Evolutionary conservation across 2,797 vertebrate species (phyloP).

Genomic region (Artibeus lituratus): DNA sequence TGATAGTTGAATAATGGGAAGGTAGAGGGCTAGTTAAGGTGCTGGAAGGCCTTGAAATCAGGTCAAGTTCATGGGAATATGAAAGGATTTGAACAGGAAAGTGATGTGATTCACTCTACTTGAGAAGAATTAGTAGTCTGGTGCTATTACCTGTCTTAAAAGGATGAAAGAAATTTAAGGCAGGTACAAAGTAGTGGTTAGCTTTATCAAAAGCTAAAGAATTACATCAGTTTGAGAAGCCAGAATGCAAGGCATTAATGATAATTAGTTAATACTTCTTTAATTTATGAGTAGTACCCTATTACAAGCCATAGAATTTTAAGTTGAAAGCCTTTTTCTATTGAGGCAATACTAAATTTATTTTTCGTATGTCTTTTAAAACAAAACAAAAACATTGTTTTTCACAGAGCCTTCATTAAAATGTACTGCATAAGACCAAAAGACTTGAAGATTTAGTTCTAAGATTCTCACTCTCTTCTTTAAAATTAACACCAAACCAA

Average conservation of each 20-base stretch:
- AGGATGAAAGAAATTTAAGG: background rate
- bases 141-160: background rate
- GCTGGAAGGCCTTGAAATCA: background rate
- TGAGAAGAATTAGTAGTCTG: conserved; percentile 13
- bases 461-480: background rate
- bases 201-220: background rate
- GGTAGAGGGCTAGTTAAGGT: background rate
- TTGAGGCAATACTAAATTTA: background rate
- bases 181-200: background rate
- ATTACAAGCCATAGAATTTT: background rate
- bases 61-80: background rate
- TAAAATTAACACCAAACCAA: background rate
- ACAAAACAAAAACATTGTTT: background rate
- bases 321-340: background rate
- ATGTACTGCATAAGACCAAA: background rate
- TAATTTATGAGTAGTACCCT: background rate
- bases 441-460: background rate
- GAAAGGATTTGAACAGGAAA: background rate
- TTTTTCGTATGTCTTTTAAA: background rate
- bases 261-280: background rate
- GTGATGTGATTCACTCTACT: background rate
- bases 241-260: background rate
- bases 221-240: background rate
- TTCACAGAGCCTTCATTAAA: background rate
- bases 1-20: background rate